Percentiles rank a stretch among this genome's conserved stretches.
These are phyloP conservation scores for Blennius ocellaris DNA, from an alignment of 2,113 vertebrate species.

Conservation along the genomic window DNA sequence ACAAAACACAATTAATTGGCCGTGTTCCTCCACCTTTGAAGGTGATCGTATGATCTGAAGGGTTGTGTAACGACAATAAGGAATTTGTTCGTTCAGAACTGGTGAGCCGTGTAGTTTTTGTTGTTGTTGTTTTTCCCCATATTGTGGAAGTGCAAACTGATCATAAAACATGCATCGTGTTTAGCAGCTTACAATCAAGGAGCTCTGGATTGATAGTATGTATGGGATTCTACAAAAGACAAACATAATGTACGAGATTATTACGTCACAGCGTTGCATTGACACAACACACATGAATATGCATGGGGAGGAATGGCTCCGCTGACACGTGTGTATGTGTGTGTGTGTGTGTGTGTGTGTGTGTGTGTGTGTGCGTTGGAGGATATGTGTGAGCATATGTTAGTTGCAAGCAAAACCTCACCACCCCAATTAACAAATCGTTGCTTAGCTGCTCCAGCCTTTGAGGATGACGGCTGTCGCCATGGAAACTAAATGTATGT, in stretches of 20 bases:
- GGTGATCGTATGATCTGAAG: too few species aligned
- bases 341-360: constrained; percentile 27
- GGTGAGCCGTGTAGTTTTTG: too few species aligned
- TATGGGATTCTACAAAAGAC: constrained; percentile 16
- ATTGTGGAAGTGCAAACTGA: constrained; percentile 21
- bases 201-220: constrained; percentile 1
- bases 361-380: constrained; percentile 5
- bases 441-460: constrained; percentile 45
- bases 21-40: too few species aligned
- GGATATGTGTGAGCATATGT: constrained; percentile 22
- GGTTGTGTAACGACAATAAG: too few species aligned
- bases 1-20: too few species aligned
- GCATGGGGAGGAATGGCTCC: constrained; percentile 46
- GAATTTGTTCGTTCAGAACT: too few species aligned
- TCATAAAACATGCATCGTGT: constrained; percentile 12
- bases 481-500: constrained; percentile 76
- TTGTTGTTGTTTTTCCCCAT: too few species aligned
- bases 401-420: constrained; percentile 46
- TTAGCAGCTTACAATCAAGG: background rate
- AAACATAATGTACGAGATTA: constrained; percentile 25
- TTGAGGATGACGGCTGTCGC: constrained; percentile 63
- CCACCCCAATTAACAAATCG: constrained; percentile 55
- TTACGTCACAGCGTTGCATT: constrained; percentile 37
- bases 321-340: constrained; percentile 33
- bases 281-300: constrained; percentile 45